Conservation (phyloP, 1,140 invertebrate species). For the Drosophila varians region DNA sequence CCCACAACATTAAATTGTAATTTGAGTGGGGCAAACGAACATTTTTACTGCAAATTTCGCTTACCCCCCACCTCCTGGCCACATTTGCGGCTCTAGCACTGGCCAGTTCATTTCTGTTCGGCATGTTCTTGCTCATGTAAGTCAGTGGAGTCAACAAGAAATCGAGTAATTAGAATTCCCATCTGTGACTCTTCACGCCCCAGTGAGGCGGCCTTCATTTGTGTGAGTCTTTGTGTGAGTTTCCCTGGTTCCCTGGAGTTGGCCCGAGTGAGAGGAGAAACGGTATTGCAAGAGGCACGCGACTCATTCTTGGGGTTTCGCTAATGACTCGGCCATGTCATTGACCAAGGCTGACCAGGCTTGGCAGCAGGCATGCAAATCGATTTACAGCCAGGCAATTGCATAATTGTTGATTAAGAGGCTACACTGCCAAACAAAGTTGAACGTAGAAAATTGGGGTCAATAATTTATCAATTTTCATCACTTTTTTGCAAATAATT, state of each 20-base stretch:
- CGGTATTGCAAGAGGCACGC: slow-evolving; percentile 48
- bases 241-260: not conserved
- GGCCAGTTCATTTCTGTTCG: slow-evolving; percentile 9
- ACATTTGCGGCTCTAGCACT: not conserved
- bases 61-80: slow-evolving; percentile 4
- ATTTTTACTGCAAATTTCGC: slow-evolving; percentile 69
- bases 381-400: slow-evolving; percentile 62
- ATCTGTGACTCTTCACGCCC: slow-evolving; percentile 66
- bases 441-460: not conserved
- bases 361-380: slow-evolving; percentile 60
- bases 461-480: too few relatives aligned
- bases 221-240: not conserved
- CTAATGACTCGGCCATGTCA: slow-evolving; percentile 45
- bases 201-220: slow-evolving; percentile 39
- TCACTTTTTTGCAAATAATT: too few relatives aligned
- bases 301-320: slow-evolving; percentile 37
- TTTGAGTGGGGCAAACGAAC: slow-evolving; percentile 76
- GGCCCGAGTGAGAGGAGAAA: slow-evolving; percentile 5
- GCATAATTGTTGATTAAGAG: slow-evolving; percentile 51
- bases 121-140: slow-evolving; percentile 47
- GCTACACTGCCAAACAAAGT: slow-evolving; percentile 11
- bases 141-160: slow-evolving; percentile 43
- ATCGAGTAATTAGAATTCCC: slow-evolving; percentile 70
- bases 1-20: slow-evolving; percentile 81
- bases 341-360: slow-evolving; percentile 22